Base-by-base conservation (phyloP, 2,113 vertebrate genomes). In the Psophia crepitans region DNA sequence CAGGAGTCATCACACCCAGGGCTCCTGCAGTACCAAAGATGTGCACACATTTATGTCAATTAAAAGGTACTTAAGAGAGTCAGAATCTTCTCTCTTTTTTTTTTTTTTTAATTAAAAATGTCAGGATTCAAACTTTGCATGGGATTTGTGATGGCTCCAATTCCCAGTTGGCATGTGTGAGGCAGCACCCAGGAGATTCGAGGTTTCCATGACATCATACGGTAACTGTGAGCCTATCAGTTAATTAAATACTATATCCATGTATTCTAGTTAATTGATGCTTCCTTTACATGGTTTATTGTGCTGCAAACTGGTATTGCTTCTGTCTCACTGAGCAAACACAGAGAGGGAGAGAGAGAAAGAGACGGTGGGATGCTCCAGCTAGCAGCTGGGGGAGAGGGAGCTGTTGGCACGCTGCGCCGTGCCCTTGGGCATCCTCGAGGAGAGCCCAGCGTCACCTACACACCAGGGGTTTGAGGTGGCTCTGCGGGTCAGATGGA, bases 251-350 rank as follows among this genome's bases (percentile, higher is more conserved):
- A 98, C 96, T 97, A 97, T 97, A 98, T 97, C 96, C 97, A 97
- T 97, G 97, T 98, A 99, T 99, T 99, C 99, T 98, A 98, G 98
- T 98, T 98, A 99, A 99, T 99, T 99, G 98, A 99, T 98, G 98
- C 98, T 98, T 99, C 98, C 98, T 99, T 98, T 98, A 98, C 98
- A 98, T 98, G 98, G 98, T 98, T 99, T 98, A 99, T 99, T 99
- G 99, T 99, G 98, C 98, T 98, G 98, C 98, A 98, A 99, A 99
- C 98, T 98, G 98, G 98, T 98, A 98, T 98, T 98, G 98, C 98
- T 98, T 98, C 98, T 99, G 98, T 98, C 98, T 99, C 98, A 99
- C 98, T 98, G 98, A 98, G 98, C 98, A 99, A 99, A 99, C 98
- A 99, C 99, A 99, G 98, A 98, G 98, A 97, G 97, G 97, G 98